Conservation (phyloP, 1,140 invertebrate genomes). For the Bilobella aurantiaca region DNA sequence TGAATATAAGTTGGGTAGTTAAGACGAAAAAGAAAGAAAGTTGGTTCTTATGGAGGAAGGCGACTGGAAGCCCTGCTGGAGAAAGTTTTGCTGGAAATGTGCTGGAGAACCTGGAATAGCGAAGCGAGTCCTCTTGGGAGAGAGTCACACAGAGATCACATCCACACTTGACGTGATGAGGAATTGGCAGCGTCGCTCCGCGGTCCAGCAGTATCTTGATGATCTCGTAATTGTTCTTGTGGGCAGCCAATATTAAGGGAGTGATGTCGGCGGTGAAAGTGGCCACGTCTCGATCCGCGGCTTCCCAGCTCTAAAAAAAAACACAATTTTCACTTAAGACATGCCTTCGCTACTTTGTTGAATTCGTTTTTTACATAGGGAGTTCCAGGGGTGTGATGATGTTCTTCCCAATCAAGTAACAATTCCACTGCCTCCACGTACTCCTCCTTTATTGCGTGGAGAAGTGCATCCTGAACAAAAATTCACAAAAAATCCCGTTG, state of each 20-base stretch:
- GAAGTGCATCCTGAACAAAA: conserved; percentile 60
- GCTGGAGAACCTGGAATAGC: conserved; percentile 71
- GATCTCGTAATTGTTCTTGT: conserved; percentile 87
- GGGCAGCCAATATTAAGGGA: conserved; percentile 74
- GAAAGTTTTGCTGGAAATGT: not conserved
- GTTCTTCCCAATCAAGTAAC: conserved; percentile 75
- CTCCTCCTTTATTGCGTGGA: conserved; percentile 86
- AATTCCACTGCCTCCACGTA: conserved; percentile 91
- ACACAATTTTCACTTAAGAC: not conserved
- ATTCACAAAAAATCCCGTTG: not conserved
- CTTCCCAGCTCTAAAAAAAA: conserved; percentile 65
- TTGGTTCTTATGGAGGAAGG: not conserved
- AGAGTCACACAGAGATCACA: conserved; percentile 76
- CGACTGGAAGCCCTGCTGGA: not conserved
- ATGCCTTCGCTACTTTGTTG: not conserved
- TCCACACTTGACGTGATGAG: conserved; percentile 79
- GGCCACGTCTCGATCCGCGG: conserved; percentile 62
- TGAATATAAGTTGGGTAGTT: no score
- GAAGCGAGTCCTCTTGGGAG: conserved; percentile 64
- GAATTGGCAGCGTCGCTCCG: conserved; percentile 72
- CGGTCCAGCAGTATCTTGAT: conserved; percentile 76
- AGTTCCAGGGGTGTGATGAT: conserved; percentile 57
- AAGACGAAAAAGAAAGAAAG: no score
- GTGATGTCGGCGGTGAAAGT: conserved; percentile 83
- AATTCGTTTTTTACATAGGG: conserved; percentile 59